Percentiles rank a stretch among this genome's conserved stretches.
phyloP scores from a whole-genome alignment of 2,888 invertebrate genomes.

The Chloromyia formosa region DNA sequence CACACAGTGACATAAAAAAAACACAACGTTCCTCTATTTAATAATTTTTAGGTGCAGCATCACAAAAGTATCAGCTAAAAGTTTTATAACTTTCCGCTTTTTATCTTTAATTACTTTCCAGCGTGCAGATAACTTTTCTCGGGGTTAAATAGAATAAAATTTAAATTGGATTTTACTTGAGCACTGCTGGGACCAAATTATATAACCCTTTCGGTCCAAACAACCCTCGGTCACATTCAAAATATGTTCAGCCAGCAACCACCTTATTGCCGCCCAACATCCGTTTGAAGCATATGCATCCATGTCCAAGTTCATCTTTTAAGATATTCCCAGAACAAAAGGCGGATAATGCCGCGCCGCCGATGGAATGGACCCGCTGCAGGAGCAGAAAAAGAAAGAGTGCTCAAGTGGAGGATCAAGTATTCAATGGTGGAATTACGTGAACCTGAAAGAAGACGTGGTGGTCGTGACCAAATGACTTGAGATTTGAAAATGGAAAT shows the following conservation, averaged over 20 bases:
- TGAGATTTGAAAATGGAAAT: slow-evolving; percentile 41
- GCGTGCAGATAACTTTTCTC: slow-evolving; percentile 47
- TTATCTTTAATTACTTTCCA: slow-evolving; percentile 54
- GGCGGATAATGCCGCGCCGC: slow-evolving; percentile 28
- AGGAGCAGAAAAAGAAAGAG: background rate
- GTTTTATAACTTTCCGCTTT: slow-evolving; percentile 54
- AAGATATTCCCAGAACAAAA: slow-evolving; percentile 22
- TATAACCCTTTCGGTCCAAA: slow-evolving; percentile 43
- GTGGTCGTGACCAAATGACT: slow-evolving; percentile 4
- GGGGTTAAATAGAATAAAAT: slow-evolving; percentile 49
- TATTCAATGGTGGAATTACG: slow-evolving; percentile 43
- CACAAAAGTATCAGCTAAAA: slow-evolving; percentile 50
- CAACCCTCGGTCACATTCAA: slow-evolving; percentile 18
- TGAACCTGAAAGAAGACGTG: slow-evolving; percentile 8
- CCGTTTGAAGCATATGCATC: slow-evolving; percentile 32
- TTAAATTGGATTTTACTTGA: slow-evolving; percentile 48
- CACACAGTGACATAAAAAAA: slow-evolving; percentile 14
- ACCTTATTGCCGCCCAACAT: background rate
- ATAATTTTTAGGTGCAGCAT: slow-evolving; percentile 50
- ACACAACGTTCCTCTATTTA: slow-evolving; percentile 39
- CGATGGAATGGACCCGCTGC: background rate
- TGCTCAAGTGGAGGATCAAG: slow-evolving; percentile 23
- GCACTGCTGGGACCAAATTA: slow-evolving; percentile 27
- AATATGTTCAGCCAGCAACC: background rate
- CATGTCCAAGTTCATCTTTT: slow-evolving; percentile 38